Base-by-base conservation (phyloP, 1,140 invertebrate species). In the Panagrolaimus sp. region DNA sequence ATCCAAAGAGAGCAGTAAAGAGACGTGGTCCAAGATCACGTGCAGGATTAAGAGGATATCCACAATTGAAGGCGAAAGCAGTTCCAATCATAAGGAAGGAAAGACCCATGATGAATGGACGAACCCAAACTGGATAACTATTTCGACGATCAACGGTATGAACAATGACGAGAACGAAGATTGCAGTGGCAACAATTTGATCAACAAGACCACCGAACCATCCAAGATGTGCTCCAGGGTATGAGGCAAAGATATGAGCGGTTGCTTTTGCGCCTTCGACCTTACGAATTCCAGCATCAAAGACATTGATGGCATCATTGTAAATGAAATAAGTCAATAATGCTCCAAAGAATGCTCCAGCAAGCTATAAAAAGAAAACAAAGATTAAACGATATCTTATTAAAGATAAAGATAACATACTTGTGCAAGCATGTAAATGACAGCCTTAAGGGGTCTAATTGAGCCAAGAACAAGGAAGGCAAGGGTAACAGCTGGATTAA, bases 231-330 rank as follows among this genome's bases (percentile, higher is more conserved):
- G 74, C 48, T 9, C 81, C 78, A 2, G 88, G 87, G 76, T 87
- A 88, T 1, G 88, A 88, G 15, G 87, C 83, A 77, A 86, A 89
- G 64, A 88, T 88, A 17, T 87, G 85, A 0, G 87, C 87, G 8
- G 87, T 88, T 6, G 73, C 78, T 76, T 66, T 75, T 70, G 24
- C 55, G 26, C 84, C 82, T 17, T 71, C 70, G 24, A 84, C 73
- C n/a, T 70, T 55, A 58, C 84, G 68, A 15, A 65, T 76, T 6
- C 85, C 85, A 12, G 82, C 83, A 72, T 87, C 87, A 72, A 81
- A 87, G 32, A 78, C 70, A 52, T 84, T 76, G 15, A 87, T 73
- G 21, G 83, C 86, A 75, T 86, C 87, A 62, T 26, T 67, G 63
- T 71, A 71, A 64, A 63, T 66, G 32, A 70, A 43, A 65, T 69